These are phyloP conservation scores for Branchinecta lindahli DNA, from an alignment of 1,140 invertebrate species.

Conservation along the genomic window DNA sequence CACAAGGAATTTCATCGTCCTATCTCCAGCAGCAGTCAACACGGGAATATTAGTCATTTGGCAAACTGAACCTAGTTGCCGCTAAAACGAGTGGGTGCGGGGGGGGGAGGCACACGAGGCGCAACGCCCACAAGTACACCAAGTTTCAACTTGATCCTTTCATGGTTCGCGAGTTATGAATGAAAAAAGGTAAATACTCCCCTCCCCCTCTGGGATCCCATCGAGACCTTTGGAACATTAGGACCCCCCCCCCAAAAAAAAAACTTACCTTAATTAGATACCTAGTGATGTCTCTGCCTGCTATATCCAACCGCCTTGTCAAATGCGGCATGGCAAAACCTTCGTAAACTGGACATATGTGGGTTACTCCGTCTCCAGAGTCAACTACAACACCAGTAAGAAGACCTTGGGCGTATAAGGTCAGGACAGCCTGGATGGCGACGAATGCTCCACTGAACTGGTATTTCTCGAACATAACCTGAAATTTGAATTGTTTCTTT, in stretches of 20 bases:
- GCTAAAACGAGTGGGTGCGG: no score
- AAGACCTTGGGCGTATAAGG: constrained; percentile 93
- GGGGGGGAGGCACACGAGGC: no score
- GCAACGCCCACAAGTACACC: no score
- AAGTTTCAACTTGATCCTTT: no score
- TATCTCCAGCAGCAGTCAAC: no score
- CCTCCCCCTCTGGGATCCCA: no score
- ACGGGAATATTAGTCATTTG: no score
- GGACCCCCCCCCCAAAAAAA: not conserved
- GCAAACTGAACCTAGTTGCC: no score
- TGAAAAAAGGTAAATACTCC: no score
- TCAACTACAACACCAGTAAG: constrained; percentile 97
- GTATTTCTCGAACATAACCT: constrained; percentile 99
- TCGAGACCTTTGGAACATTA: no score
- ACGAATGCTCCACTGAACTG: constrained; percentile 89
- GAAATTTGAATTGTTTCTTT: constrained; percentile 25
- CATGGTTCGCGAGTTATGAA: no score
- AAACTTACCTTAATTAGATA: constrained; percentile 84
- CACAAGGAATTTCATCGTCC: no score
- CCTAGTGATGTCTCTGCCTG: constrained; percentile 91
- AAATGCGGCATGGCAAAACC: constrained; percentile 91
- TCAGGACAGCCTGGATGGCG: constrained; percentile 94
- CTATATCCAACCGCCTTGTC: constrained; percentile 87
- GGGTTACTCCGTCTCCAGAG: constrained; percentile 96
- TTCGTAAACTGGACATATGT: constrained; percentile 98